Evolutionary conservation across 2,113 vertebrate species (phyloP).

Genomic region (Paramormyrops kingsleyae): DNA sequence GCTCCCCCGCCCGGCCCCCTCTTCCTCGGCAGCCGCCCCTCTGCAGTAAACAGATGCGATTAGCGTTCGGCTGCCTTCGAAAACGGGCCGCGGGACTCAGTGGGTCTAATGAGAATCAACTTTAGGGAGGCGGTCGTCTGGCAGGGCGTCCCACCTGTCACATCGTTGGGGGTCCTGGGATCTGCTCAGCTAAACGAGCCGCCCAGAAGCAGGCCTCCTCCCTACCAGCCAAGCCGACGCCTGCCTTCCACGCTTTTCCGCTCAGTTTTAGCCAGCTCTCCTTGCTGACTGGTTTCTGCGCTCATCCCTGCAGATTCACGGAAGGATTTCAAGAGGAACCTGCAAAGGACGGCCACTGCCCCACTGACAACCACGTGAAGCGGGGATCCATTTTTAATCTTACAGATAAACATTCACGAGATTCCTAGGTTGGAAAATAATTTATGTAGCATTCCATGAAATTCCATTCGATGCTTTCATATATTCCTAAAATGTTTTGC

Average conservation of each 20-base stretch:
- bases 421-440: not conserved
- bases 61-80: constrained; percentile 69
- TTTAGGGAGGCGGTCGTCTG: constrained; percentile 76
- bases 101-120: constrained; percentile 82
- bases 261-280: not conserved
- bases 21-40: constrained; percentile 35
- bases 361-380: not conserved
- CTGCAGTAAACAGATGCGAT: constrained; percentile 75
- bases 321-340: not conserved
- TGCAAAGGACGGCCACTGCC: not conserved
- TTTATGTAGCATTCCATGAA: not conserved
- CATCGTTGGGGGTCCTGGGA: constrained; percentile 76
- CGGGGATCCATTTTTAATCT: not conserved
- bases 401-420: not conserved
- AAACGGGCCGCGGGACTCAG: constrained; percentile 74
- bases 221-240: not conserved
- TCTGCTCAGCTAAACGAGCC: constrained; percentile 77
- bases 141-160: constrained; percentile 79
- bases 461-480: not conserved
- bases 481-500: not conserved
- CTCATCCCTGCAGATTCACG: not conserved
- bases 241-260: not conserved
- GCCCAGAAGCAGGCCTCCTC: constrained; percentile 23
- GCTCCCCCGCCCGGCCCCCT: constrained; percentile 19
- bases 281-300: not conserved